phyloP scores from a whole-genome alignment of 2,797 vertebrate genomes.

The Vespertilio murinus region DNA sequence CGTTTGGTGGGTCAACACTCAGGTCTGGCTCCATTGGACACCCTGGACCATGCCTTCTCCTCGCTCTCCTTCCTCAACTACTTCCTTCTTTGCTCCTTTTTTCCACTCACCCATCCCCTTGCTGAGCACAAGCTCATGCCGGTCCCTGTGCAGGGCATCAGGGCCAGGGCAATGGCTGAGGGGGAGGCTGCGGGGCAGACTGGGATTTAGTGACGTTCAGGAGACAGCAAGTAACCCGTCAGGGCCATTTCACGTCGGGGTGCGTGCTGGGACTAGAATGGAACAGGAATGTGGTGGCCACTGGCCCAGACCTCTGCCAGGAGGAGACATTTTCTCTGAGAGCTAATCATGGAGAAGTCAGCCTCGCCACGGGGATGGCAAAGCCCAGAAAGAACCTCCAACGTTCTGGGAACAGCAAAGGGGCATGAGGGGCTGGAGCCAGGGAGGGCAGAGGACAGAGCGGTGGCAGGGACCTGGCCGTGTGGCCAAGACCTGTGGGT shows the following conservation, averaged over 20 bases:
- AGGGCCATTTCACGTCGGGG: background rate
- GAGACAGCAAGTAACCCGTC: background rate
- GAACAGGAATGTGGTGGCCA: rapidly evolving
- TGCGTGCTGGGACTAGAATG: rapidly evolving
- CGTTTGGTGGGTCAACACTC: background rate
- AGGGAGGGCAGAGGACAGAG: background rate
- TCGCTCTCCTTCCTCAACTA: background rate
- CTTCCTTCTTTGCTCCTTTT: background rate
- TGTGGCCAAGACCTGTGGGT: rapidly evolving
- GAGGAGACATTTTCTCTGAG: background rate
- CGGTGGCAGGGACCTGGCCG: rapidly evolving
- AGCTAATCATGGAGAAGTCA: rapidly evolving
- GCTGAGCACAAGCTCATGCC: rapidly evolving
- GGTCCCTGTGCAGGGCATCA: background rate
- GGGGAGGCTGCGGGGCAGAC: background rate
- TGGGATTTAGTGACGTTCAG: background rate
- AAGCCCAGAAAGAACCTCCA: rapidly evolving
- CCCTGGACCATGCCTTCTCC: background rate
- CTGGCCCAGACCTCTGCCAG: rapidly evolving
- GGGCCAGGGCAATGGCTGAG: rapidly evolving
- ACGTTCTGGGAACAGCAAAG: background rate
- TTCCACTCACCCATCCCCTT: background rate
- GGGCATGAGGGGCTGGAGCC: rapidly evolving
- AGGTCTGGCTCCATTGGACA: rapidly evolving
- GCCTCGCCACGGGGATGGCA: rapidly evolving